Evolutionary conservation across 37 sponge, comb jelly and placozoan genomes (phyloP).

Genomic region (Diacarnus erythraeanus): DNA sequence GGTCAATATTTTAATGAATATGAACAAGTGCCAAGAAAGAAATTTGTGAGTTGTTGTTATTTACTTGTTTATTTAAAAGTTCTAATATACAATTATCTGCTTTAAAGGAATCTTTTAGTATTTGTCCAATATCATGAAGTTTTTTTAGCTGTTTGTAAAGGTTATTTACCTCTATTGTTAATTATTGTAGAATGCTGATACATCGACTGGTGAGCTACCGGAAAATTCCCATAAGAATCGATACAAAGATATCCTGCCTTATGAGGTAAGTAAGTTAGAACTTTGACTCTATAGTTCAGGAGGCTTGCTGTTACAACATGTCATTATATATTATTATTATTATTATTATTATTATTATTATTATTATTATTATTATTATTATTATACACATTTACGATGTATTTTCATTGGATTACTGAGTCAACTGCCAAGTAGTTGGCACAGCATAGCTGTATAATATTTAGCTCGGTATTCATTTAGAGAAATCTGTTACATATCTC

Average conservation of each 20-base stretch:
- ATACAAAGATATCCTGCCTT: conserved; percentile 89
- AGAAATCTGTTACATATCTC: too few species aligned
- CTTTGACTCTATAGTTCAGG: too few species aligned
- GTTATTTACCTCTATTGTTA: not conserved
- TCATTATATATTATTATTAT: too few species aligned
- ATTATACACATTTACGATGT: too few species aligned
- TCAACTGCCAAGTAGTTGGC: too few species aligned
- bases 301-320: too few species aligned
- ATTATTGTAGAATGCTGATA: conserved; percentile 40
- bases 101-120: not conserved
- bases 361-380: too few species aligned
- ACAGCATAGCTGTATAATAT: too few species aligned
- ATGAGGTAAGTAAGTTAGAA: conserved; percentile 66
- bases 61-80: not conserved
- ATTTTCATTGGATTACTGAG: too few species aligned
- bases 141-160: not conserved
- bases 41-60: conserved; percentile 32
- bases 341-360: too few species aligned
- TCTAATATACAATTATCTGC: not conserved
- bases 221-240: conserved; percentile 81
- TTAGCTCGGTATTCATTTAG: not conserved
- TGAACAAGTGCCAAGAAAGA: conserved; percentile 47
- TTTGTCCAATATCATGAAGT: not conserved
- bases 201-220: conserved; percentile 27
- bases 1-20: conserved; percentile 56